Base-by-base conservation (phyloP, 1,140 invertebrate species). In the Rhynchophorus ferrugineus region DNA sequence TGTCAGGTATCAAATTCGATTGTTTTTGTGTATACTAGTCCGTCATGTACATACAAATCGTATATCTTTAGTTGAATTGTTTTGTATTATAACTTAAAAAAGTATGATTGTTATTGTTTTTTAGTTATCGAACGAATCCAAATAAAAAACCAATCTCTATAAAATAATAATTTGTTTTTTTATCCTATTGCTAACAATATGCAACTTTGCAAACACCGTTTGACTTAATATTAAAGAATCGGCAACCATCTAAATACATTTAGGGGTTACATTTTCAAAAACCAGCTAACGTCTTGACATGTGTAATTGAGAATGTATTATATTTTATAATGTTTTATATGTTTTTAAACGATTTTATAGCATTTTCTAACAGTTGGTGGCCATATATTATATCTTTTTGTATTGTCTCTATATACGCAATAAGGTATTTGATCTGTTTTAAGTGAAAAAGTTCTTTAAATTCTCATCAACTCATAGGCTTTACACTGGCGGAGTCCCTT, bases 401-500 rank as follows among this genome's bases (percentile, higher is more conserved):
- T 21, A 58, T 66, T 22, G 58, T 44, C 45, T 47, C 64, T 36
- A 57, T 66, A 35, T 60, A 44, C 34, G 58, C 56, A 33, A 62
- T 66, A 34, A 59, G 64, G 64, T 66, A 56, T 29, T 48, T 45
- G 24, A 8, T 42, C 18, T 57, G 38, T 29, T 17, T 33, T 39
- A 45, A n/a, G 35, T 44, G 21, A 19, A 42, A 34, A 34, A 33
- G 37, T 11, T n/a, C 16, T 54, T 48, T 9, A 14, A 17, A 20
- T 16, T 8, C 7, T 34, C 19, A n/a, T 21, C 17, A 39, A 9
- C 14, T 62, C 66, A 35, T 46, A 73, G 73, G 61, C 51, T 59
- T 45, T 73, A 71, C 44, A 66, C 72, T 58, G 71, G 63, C 13
- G 73, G 73, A 16, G 60, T 60, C 19, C 57, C 59, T 8, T 74